These are phyloP conservation scores for Lampropteryx suffumata DNA, from an alignment of 2,888 invertebrate species.

Conservation along the genomic window DNA sequence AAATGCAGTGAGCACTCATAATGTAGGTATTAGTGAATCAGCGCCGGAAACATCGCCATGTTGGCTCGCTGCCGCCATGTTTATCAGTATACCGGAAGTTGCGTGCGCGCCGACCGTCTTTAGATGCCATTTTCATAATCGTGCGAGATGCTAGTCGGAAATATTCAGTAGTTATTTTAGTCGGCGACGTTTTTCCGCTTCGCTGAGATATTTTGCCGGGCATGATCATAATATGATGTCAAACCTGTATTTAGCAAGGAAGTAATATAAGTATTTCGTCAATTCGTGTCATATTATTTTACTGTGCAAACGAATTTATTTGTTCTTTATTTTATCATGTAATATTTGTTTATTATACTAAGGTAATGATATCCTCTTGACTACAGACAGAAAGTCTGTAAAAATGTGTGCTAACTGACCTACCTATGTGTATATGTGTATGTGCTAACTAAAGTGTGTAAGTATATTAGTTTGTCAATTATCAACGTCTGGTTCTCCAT, in stretches of 20 bases:
- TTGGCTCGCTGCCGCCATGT: constrained; percentile 78
- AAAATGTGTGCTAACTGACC: not conserved
- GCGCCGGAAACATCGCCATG: constrained; percentile 80
- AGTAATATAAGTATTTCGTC: no score
- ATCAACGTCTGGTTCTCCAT: not conserved
- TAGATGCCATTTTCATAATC: constrained; percentile 74
- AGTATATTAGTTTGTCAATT: not conserved
- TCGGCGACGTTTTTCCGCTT: constrained; percentile 76
- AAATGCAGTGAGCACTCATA: constrained; percentile 76
- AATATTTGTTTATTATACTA: no score
- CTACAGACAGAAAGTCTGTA: constrained; percentile 3
- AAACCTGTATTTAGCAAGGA: no score
- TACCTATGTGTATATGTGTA: not conserved
- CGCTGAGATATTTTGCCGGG: constrained; percentile 70
- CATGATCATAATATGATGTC: constrained; percentile 76
- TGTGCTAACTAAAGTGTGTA: no score
- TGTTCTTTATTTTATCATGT: constrained; percentile 31
- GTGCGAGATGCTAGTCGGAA: constrained; percentile 72
- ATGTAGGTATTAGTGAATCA: constrained; percentile 66
- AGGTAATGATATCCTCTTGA: not conserved
- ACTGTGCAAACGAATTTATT: constrained; percentile 56
- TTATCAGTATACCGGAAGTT: constrained; percentile 80
- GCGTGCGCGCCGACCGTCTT: constrained; percentile 79
- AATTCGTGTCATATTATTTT: no score
- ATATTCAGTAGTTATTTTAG: constrained; percentile 76